Percentiles rank a stretch among this genome's conserved stretches.
Conservation (phyloP, 2,797 vertebrate species). For the Oryzias sinensis region DNA sequence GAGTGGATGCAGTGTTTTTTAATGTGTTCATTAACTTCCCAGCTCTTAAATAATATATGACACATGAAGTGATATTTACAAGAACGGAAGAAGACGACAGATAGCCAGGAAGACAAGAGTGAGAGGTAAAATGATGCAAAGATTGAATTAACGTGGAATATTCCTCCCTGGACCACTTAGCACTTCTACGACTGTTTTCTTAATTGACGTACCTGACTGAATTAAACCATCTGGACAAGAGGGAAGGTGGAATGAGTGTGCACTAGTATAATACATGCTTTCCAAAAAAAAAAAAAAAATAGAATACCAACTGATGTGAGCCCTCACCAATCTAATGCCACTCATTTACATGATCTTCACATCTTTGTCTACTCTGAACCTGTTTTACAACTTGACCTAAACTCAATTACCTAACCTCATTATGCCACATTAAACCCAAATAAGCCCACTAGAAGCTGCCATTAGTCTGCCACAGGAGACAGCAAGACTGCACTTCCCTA, state of each 20-base stretch:
- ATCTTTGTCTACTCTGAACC: conserved; percentile 72
- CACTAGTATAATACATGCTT: conserved; percentile 14
- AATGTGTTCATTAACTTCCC: conserved; percentile 79
- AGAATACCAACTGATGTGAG: conserved; percentile 46
- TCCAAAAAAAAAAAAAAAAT: conserved; percentile 42
- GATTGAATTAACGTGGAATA: conserved; percentile 44
- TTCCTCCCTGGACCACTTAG: conserved; percentile 64
- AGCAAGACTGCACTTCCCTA: conserved; percentile 66
- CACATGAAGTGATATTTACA: conserved; percentile 74
- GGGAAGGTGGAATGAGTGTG: conserved; percentile 24
- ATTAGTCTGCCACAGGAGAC: conserved; percentile 75
- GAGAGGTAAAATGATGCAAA: conserved; percentile 52
- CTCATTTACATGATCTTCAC: conserved; percentile 77
- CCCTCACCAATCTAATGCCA: conserved; percentile 58
- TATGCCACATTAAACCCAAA: conserved; percentile 84
- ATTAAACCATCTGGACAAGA: conserved; percentile 45
- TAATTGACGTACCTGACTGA: conserved; percentile 54
- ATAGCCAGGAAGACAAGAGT: conserved; percentile 40
- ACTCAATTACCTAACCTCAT: conserved; percentile 82
- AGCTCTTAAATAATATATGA: conserved; percentile 81
- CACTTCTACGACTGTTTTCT: conserved; percentile 66
- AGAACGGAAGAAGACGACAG: conserved; percentile 46
- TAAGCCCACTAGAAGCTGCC: conserved; percentile 74
- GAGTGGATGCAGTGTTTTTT: conserved; percentile 70
- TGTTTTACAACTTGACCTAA: conserved; percentile 82